Evolutionary conservation across 2,888 invertebrate species (phyloP).

Genomic region (Lasioglossum malachurum): DNA sequence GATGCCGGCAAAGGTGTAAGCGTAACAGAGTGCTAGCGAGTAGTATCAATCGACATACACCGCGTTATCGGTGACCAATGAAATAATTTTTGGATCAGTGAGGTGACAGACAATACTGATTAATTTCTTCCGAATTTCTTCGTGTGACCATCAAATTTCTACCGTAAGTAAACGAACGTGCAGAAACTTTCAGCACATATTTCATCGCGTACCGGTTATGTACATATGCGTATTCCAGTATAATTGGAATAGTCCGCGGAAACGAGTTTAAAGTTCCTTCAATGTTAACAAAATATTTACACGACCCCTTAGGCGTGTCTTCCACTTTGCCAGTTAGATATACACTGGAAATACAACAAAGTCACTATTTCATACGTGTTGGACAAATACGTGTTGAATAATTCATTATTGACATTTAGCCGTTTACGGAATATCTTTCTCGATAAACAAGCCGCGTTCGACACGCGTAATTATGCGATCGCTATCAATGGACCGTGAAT

Average conservation of each 20-base stretch:
- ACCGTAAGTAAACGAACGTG: neutral
- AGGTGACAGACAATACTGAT: constrained; percentile 13
- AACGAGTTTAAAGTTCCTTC: neutral
- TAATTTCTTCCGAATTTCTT: neutral
- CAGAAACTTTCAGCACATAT: neutral
- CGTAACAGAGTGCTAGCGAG: neutral
- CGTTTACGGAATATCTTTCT: neutral
- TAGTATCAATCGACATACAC: constrained; percentile 7
- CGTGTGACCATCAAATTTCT: neutral
- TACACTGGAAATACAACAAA: neutral
- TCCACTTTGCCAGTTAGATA: neutral
- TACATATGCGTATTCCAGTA: neutral
- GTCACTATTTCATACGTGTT: neutral
- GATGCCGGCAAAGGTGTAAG: constrained; percentile 39
- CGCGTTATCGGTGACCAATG: constrained; percentile 34
- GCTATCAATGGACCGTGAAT: neutral
- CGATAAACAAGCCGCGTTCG: neutral
- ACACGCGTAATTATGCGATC: neutral
- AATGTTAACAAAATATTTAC: neutral
- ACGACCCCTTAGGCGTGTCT: neutral
- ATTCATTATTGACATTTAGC: neutral
- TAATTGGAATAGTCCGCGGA: neutral
- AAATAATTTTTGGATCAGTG: neutral
- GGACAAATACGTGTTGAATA: neutral
- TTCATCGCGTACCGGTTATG: neutral